phyloP scores from a whole-genome alignment of 92 coral and sea anemone genomes.

The Chrysogorgia sp. region DNA sequence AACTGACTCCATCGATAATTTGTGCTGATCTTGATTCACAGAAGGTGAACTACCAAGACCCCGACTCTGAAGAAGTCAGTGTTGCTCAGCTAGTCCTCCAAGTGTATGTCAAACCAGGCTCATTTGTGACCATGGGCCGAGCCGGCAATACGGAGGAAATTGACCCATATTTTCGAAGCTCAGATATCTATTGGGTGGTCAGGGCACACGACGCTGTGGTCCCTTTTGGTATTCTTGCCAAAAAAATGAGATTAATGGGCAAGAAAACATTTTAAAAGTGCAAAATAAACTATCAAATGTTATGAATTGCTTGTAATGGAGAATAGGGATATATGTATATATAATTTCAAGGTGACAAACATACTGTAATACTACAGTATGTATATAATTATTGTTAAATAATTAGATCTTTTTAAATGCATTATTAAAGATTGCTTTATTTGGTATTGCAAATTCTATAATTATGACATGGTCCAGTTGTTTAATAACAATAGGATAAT shows the following conservation, averaged over 20 bases:
- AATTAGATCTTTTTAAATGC: too few relatives aligned
- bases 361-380: too few relatives aligned
- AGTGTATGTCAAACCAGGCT: conserved; percentile 89
- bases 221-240: conserved; percentile 93
- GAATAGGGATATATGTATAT: too few relatives aligned
- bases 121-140: conserved; percentile 88
- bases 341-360: too few relatives aligned
- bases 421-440: too few relatives aligned
- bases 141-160: conserved; percentile 90
- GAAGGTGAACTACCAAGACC: conserved; percentile 72
- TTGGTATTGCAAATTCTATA: too few relatives aligned
- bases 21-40: conserved; percentile 94
- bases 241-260: conserved; percentile 62
- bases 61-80: conserved; percentile 64
- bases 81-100: conserved; percentile 91
- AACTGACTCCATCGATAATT: conserved; percentile 93
- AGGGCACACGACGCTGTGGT: conserved; percentile 72
- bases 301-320: too few relatives aligned
- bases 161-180: conserved; percentile 90
- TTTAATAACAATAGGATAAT: too few relatives aligned
- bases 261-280: background rate
- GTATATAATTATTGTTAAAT: too few relatives aligned
- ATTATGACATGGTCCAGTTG: too few relatives aligned
- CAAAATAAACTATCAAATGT: background rate
- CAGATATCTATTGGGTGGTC: conserved; percentile 92